Evolutionary conservation across 1,140 invertebrate genomes (phyloP), one percentile per base, ranked within the genome.

Genomic region (Pollicipes pollicipes): DNA sequence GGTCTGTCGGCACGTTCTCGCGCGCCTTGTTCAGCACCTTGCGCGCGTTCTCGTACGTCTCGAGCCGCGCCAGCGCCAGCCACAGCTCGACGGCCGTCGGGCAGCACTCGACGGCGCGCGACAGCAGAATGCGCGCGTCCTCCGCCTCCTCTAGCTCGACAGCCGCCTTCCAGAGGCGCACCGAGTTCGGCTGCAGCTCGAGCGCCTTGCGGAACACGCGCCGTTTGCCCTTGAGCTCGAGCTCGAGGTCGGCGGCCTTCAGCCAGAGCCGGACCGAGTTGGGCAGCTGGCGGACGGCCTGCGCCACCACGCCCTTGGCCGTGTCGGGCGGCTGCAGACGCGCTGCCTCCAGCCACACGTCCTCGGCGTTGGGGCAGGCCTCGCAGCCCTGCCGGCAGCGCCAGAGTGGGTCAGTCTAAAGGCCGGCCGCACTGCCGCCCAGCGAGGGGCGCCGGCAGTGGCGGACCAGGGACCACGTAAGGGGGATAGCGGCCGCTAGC

Each of bases 1-100:
- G 84, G 80, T 99, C 97, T 0, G 97, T 99, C 0, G 97, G 97
- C 77, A 99, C 97, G 81, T 97, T 98, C 81, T 99, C 96, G 74
- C 97, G 83, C 0, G 97, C 97, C 80, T 98, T 98, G 78, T 99
- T 99, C 10, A 99, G 81, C 1, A 97, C 97, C 83, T 97, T 98
- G 68, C 96, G 84, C 0, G 97, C 97, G 81, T 97, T 97, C 76
- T 99, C 96, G 77, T 99, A 99, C 0, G 90, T 95, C 81, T 99
- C 97, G 21, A 99, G 80, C 73, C 95, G 77, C 0, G 97, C 96
- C 31, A 99, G 79, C 2, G 97, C 97, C n/a, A 99, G 79, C 97
- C 97, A 99, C 6, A 99, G 82, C 78, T 99, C 95, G 0, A 95
- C 92, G 76, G 90, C 94, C 0, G 92, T 93, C 0, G 93, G 90